phyloP scores from a whole-genome alignment of 2,888 invertebrate genomes.

The Plutella xylostella region DNA sequence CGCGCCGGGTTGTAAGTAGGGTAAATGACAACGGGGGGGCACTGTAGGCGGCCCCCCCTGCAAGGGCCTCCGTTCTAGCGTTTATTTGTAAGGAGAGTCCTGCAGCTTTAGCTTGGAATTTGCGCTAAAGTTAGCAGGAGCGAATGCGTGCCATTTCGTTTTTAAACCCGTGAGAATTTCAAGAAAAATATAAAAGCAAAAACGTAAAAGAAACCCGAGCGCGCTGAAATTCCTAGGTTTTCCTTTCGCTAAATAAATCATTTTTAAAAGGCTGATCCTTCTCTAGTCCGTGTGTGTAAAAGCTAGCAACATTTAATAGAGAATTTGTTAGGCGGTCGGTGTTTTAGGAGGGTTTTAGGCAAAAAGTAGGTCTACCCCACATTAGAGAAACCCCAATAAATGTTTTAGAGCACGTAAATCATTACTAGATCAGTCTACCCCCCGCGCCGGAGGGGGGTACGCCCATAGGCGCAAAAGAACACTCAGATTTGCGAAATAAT shows the following conservation, averaged over 20 bases:
- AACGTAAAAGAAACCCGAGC: too few relatives aligned
- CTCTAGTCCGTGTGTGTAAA: too few relatives aligned
- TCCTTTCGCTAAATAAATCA: too few relatives aligned
- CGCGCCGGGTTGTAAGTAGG: slow-evolving; percentile 33
- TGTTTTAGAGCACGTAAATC: slow-evolving; percentile 55
- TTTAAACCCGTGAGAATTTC: too few relatives aligned
- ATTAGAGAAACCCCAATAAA: slow-evolving; percentile 35
- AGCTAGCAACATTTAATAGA: too few relatives aligned
- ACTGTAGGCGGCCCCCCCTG: slow-evolving; percentile 7
- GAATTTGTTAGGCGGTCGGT: too few relatives aligned
- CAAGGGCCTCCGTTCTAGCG: slow-evolving; percentile 1
- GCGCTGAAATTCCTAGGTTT: too few relatives aligned
- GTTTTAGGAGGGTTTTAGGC: too few relatives aligned
- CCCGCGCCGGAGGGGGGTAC: slow-evolving; percentile 9
- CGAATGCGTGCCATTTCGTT: not conserved
- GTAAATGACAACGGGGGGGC: slow-evolving; percentile 54
- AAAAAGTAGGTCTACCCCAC: not conserved
- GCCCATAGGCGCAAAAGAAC: not conserved
- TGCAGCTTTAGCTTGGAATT: not conserved
- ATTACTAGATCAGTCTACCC: slow-evolving; percentile 35
- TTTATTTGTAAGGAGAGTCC: slow-evolving; percentile 1
- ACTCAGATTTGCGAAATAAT: too few relatives aligned
- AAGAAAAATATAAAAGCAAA: too few relatives aligned
- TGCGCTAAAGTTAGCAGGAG: not conserved
- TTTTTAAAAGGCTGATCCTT: too few relatives aligned